phyloP scores from a whole-genome alignment of 2,888 invertebrate species.

The Rhagium mordax region DNA sequence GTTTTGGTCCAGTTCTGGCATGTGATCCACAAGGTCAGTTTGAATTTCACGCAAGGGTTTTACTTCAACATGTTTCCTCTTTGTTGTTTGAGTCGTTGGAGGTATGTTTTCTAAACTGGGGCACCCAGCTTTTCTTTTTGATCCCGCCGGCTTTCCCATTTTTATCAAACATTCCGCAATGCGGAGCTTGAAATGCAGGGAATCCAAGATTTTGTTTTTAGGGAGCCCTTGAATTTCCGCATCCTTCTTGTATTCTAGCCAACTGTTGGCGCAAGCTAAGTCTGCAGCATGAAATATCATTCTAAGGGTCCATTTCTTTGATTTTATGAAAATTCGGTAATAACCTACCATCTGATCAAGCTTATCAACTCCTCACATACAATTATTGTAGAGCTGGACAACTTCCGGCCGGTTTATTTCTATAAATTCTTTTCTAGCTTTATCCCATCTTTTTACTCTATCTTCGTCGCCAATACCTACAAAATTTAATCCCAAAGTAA shows the following conservation, averaged over 20 bases:
- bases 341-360: conserved; percentile 49
- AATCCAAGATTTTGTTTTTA: too few species aligned
- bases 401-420: conserved; percentile 40
- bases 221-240: too few species aligned
- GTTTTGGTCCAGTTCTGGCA: too few species aligned
- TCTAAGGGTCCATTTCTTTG: conserved; percentile 49
- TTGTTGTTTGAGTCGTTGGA: too few species aligned
- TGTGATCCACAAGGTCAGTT: too few species aligned
- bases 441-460: conserved; percentile 51
- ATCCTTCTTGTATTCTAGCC: conserved; percentile 48
- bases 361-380: conserved; percentile 56
- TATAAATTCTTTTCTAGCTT: conserved; percentile 42
- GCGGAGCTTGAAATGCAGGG: too few species aligned
- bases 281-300: conserved; percentile 52
- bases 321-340: conserved; percentile 50
- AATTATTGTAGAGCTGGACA: conserved; percentile 45
- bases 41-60: too few species aligned
- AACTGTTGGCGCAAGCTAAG: conserved; percentile 50
- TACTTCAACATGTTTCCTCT: too few species aligned
- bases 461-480: conserved; percentile 48
- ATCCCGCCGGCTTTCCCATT: too few species aligned
- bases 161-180: too few species aligned
- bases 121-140: too few species aligned
- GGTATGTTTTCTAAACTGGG: too few species aligned
- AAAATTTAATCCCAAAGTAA: conserved; percentile 51